Percentiles rank a stretch among this genome's conserved stretches.
These are phyloP conservation scores for Axis porcinus DNA, from an alignment of 2,113 vertebrate genomes.

Conservation along the genomic window DNA sequence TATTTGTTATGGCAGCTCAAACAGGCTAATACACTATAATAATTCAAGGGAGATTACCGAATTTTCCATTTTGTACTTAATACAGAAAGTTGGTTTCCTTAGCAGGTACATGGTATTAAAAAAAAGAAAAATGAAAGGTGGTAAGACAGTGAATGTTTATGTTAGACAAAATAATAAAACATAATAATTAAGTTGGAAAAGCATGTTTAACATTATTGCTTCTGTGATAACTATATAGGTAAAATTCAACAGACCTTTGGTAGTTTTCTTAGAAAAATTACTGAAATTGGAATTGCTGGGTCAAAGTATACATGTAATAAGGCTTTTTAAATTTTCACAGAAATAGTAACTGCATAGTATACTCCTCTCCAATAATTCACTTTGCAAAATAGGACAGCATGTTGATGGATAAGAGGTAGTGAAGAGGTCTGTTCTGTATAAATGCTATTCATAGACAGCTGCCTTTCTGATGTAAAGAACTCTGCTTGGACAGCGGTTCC, in stretches of 20 bases:
- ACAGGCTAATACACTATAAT: background rate
- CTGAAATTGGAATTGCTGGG: background rate
- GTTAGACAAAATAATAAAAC: background rate
- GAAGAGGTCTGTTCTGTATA: rapidly evolving
- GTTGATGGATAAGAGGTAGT: background rate
- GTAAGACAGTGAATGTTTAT: background rate
- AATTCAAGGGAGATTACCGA: background rate
- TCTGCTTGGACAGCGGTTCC: background rate
- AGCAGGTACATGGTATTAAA: background rate
- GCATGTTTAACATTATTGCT: background rate
- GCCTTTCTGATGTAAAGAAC: no score
- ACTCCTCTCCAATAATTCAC: background rate
- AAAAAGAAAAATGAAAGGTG: background rate
- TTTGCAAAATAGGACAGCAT: background rate
- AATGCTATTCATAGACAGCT: no score
- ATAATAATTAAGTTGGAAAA: background rate
- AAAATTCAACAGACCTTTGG: background rate
- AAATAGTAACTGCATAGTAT: background rate
- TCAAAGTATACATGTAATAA: background rate
- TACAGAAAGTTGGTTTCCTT: background rate
- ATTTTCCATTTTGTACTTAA: background rate
- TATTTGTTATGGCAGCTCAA: background rate
- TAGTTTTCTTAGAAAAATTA: background rate
- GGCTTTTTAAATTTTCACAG: background rate
- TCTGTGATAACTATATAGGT: background rate